Base-by-base conservation (phyloP, 2,888 invertebrate species). In the Agrochola lychnidis region DNA sequence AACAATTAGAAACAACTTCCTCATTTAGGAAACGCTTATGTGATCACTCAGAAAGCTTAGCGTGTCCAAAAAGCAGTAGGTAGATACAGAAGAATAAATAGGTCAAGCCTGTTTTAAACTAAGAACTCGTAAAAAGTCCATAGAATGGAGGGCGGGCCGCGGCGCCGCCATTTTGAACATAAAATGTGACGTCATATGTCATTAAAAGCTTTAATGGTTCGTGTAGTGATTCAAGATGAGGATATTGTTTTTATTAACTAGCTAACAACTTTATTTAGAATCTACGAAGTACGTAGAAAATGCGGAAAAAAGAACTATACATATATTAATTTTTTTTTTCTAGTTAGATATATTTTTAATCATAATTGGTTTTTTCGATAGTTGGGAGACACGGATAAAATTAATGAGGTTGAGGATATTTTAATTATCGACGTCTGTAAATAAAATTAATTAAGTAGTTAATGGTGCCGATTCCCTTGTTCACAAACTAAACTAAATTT, bases 171-270 rank as follows among this genome's bases (percentile, higher is more conserved):
- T 81, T 57, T 78, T 82, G 72, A 4, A 22, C 16, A 61, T 82
- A 56, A 51, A 71, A 16, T 7, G 12, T 81, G 83, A 81, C 73
- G 83, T 83, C 83, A 81, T 53, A 12, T 22, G 57, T n/a, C 78
- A 72, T 67, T 78, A 82, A 66, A 67, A 72, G 57, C 57, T 78
- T 48, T 6, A 71, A 71, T 36, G 36, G 4, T 61, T 61, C n/a
- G 66, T 14, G n/a, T 22, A 42, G 51, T 69, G 40, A 30, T 78
- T 64, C 42, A 4, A 59, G 48, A 40, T n/a, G 9, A 66, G 16
- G 10, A 67, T 62, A 22, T 71, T 51, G 22, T 71, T 56, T 68
- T 36, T 45, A 45, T 25, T 19, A 66, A 51, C 7, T 22, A 53
- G 22, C 14, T 63, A 4, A 40, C 14, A 63, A n/a, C 22, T 36